Evolutionary conservation across 1,140 invertebrate species (phyloP).

Genomic region (Anastrepha obliqua): DNA sequence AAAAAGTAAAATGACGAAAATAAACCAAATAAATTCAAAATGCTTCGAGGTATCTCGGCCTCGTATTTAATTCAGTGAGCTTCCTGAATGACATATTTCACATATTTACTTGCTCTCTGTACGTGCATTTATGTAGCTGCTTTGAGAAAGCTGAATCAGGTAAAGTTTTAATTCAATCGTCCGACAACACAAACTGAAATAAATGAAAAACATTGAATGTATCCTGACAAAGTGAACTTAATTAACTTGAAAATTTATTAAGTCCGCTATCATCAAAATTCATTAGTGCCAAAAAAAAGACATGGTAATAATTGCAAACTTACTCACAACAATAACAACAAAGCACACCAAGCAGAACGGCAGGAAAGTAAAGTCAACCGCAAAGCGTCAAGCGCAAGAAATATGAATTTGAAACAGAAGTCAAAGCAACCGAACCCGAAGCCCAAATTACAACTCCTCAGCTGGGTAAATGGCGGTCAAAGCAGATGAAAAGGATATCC

Average conservation of each 20-base stretch:
- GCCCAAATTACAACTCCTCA: slow-evolving; percentile 14
- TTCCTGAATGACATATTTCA: no score
- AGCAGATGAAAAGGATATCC: not conserved
- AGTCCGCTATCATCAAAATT: slow-evolving; percentile 69
- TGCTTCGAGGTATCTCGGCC: no score
- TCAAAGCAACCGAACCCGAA: not conserved
- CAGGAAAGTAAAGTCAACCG: no score
- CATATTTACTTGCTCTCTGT: no score
- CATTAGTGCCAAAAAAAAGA: slow-evolving; percentile 60
- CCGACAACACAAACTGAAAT: not conserved
- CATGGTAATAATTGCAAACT: not conserved
- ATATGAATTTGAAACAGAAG: slow-evolving; percentile 13
- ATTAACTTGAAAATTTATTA: slow-evolving; percentile 72
- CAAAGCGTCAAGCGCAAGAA: not conserved
- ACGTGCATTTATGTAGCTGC: no score
- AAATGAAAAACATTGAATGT: slow-evolving; percentile 4
- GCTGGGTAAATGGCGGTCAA: not conserved
- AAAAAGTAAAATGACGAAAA: no score
- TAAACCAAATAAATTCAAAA: no score
- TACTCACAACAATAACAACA: not conserved
- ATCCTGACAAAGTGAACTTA: slow-evolving; percentile 59
- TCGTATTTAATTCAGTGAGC: no score
- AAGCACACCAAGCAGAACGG: not conserved
- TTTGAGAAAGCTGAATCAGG: no score
- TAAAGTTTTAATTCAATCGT: not conserved